Percentiles rank a stretch among this genome's conserved stretches.
Conservation (phyloP, 2,113 vertebrate species). For the Chaetura pelagica region DNA sequence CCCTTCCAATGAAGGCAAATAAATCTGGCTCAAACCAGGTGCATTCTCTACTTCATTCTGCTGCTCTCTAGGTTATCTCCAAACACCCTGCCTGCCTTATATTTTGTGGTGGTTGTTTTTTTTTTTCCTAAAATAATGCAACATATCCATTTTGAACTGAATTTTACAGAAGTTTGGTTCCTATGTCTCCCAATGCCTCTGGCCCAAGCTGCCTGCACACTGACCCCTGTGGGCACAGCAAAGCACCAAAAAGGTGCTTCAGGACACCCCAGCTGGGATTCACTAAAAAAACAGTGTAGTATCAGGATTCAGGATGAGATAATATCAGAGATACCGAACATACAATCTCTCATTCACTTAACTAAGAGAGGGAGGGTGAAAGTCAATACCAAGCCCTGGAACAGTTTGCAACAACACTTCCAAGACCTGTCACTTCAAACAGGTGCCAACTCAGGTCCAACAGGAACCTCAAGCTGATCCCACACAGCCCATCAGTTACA, state of each 20-base stretch:
- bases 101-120: background rate
- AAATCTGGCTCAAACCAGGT: background rate
- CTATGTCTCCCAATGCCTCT: background rate
- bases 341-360: background rate
- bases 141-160: background rate
- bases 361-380: background rate
- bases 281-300: background rate
- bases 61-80: background rate
- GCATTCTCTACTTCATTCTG: background rate
- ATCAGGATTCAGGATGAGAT: background rate
- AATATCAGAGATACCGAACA: background rate
- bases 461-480: background rate
- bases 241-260: background rate
- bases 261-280: background rate
- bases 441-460: background rate
- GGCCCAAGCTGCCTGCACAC: background rate
- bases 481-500: background rate
- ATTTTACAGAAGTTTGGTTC: background rate
- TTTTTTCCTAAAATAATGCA: background rate
- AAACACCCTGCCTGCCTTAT: accelerated
- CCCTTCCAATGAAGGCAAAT: background rate
- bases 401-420: background rate
- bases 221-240: background rate
- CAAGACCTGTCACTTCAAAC: background rate
- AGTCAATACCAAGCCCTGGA: background rate